Evolutionary conservation across 2,113 vertebrate species (phyloP).

Genomic region (Myiozetetes cayanensis): DNA sequence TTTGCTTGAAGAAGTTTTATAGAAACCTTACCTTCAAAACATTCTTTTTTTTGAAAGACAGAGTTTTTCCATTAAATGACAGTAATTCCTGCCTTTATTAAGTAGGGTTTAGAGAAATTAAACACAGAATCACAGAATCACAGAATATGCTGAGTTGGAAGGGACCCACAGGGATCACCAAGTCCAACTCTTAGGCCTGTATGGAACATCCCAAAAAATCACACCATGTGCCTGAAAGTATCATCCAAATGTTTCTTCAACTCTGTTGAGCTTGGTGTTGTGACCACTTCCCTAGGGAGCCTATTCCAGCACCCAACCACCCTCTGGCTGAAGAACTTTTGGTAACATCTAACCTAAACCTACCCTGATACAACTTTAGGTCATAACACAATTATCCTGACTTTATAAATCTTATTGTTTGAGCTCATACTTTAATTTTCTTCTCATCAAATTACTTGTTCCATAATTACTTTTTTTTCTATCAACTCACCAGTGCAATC

Average conservation of each 20-base stretch:
- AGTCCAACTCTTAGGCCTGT: neutral
- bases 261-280: neutral
- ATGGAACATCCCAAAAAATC: neutral
- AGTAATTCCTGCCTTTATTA: neutral
- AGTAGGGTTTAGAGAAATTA: neutral
- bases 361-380: neutral
- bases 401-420: neutral
- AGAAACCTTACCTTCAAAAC: neutral
- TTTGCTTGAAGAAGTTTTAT: neutral
- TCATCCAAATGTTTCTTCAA: fast-evolving
- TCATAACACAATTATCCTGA: neutral
- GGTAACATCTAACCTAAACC: neutral
- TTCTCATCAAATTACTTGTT: neutral
- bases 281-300: too few species aligned
- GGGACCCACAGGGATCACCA: neutral
- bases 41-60: neutral
- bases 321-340: neutral
- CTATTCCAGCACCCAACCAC: neutral
- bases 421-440: neutral
- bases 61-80: neutral
- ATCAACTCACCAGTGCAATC: neutral
- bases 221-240: fast-evolving
- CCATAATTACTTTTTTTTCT: neutral
- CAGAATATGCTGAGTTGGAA: neutral
- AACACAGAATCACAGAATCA: neutral